phyloP scores from a whole-genome alignment of 2,888 invertebrate genomes.

The Belgica antarctica region DNA sequence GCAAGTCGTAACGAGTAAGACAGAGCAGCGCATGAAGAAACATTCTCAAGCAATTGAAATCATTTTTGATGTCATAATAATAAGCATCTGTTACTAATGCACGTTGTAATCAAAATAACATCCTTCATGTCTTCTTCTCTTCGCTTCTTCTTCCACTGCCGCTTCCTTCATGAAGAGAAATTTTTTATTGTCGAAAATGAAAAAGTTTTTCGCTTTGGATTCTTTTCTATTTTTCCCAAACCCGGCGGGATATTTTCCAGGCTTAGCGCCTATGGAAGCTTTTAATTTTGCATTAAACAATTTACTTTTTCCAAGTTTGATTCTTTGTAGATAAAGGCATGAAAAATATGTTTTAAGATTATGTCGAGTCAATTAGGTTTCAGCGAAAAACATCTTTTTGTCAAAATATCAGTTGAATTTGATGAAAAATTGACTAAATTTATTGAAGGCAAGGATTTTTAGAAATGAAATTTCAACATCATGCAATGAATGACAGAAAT shows the following conservation, averaged over 20 bases:
- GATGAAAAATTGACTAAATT: too few species aligned
- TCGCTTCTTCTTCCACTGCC: too few species aligned
- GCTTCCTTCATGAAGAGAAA: not conserved
- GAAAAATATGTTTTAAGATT: too few species aligned
- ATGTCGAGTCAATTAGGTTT: too few species aligned
- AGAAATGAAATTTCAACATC: too few species aligned
- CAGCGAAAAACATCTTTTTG: too few species aligned
- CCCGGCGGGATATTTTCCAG: not conserved
- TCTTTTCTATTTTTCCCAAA: not conserved
- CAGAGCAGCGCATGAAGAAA: conserved; percentile 4
- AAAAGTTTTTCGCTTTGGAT: not conserved
- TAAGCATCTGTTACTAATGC: conserved; percentile 43
- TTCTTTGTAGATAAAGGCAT: too few species aligned
- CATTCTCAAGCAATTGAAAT: conserved; percentile 38
- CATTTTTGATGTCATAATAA: conserved; percentile 43
- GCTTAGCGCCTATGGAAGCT: not conserved
- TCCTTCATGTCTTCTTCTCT: conserved; percentile 32
- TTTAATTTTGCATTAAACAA: not conserved
- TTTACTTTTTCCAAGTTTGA: too few species aligned
- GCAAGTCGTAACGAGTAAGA: not conserved
- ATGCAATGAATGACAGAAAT: too few species aligned
- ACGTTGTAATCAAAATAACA: conserved; percentile 42
- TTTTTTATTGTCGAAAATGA: not conserved
- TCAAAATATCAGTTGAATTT: too few species aligned
- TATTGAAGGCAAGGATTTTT: too few species aligned